Conservation (phyloP, 2,113 vertebrate genomes). For the Struthidea cinerea region DNA sequence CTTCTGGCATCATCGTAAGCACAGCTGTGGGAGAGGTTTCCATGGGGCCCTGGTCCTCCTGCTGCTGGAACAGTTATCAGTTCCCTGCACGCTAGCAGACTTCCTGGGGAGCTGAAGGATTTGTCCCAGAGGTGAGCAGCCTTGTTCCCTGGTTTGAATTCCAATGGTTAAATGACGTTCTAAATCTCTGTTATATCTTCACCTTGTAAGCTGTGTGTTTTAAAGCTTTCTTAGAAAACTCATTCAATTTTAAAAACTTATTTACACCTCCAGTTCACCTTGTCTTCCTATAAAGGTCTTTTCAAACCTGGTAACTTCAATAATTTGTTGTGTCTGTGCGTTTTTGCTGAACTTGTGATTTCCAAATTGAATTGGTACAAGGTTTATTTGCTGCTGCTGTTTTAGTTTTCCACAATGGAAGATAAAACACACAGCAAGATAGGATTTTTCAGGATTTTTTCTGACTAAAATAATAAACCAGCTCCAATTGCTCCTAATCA, state of each 20-base stretch:
- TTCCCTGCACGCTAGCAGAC: neutral
- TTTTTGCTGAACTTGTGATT: conserved; percentile 56
- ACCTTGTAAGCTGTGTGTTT: neutral
- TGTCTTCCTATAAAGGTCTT: conserved; percentile 31
- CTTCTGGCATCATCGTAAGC: neutral
- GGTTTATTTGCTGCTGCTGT: conserved; percentile 32
- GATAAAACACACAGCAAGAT: neutral
- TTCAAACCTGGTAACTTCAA: conserved; percentile 17
- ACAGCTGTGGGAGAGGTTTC: neutral
- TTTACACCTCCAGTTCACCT: conserved; percentile 45
- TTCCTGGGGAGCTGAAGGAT: neutral
- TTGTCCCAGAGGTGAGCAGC: neutral
- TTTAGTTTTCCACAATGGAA: neutral
- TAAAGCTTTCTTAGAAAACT: conserved; percentile 17
- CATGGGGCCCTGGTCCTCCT: neutral
- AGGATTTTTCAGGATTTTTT: neutral
- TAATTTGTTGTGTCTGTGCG: conserved; percentile 19
- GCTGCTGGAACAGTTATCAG: neutral
- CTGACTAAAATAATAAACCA: conserved; percentile 6
- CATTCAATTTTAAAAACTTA: conserved; percentile 34
- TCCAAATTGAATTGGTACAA: conserved; percentile 21
- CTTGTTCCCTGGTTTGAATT: neutral
- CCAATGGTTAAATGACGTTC: neutral
- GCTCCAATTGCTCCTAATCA: neutral
- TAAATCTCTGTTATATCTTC: neutral